Base-by-base conservation (phyloP, 2,888 invertebrate species). In the Drosophila putrida region DNA sequence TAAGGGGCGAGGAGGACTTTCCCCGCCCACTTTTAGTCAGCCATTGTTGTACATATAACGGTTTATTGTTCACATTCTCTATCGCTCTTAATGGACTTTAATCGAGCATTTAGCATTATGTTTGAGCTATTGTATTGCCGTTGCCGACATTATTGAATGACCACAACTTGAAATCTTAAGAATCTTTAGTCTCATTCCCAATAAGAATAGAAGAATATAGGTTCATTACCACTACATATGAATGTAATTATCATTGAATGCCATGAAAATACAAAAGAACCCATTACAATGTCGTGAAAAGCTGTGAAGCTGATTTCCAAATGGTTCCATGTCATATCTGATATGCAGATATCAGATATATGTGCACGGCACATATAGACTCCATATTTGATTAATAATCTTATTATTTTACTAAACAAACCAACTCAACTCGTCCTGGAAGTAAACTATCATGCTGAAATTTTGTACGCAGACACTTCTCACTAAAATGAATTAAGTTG, bases 91-190 rank as follows among this genome's bases (percentile, higher is more conserved):
- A 33, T 50, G 59, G 41, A 27, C 33, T 35, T 82, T 80, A 80
- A 75, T 80, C 82, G 82, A 63, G 72, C 80, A 79, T 79, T 82
- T 79, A 70, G 65, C 72, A 68, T 79, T 65, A 65, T 58, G 74
- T 25, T 61, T 39, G 46, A 60, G 10, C 60, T 51, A 57, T 75
- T 75, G 72, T 67, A 39, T 41, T 61, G 33, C 28, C 27, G 28
- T 33, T 49, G 55, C 15, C 27, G 49, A 38, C 20, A 10, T 13
- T 44, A 43, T 55, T 55, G 43, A 43, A 20, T 10, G 25, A 25
- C 43, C 47, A 31, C 31, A 47, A 20, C 15, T 33, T 47, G 31
- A 33, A 47, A 47, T 15, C 47, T 47, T 20, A 33, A 9, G 6
- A 11, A 47, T 31, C 20, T 33, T 13, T 15, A 8, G 11, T 20